Evolutionary conservation across 2,113 vertebrate genomes (phyloP), one percentile per base, ranked within the genome.

Genomic region (Mesitornis unicolor): DNA sequence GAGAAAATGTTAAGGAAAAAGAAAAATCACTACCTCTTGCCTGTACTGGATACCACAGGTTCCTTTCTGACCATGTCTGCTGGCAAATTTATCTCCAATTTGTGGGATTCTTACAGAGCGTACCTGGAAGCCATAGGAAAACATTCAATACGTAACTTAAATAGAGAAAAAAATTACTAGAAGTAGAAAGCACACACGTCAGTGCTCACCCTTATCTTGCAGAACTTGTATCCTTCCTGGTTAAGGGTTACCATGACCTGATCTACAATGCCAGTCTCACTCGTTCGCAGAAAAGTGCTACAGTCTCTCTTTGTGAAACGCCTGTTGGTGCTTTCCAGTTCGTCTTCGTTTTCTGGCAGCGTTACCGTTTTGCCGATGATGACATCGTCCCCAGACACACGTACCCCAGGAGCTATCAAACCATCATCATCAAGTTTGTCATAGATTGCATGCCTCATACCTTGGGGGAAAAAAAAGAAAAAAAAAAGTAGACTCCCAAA

Each of bases 241-340:
- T 99, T 99, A 53, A 99, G 98, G 2, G 99, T 99, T 40, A 99
- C 99, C 99, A 99, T 99, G 76, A 99, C 99, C 96, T 99, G 99
- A 96, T 99, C 99, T n/a, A 99, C 99, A 54, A 99, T 99, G 19
- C 99, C 99, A 0, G 99, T 99, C 97, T 99, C 99, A 2, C 99
- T 99, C 19, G 99, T 99, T 16, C 99, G 98, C 45, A 99, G 98
- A 45, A 99, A 99, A 11, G 99, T 99, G 97, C 99, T 99, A 60
- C 99, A 99, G 96, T 99, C 99, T 47, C 99, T 98, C 97, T 99
- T 99, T 35, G 99, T 99, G 97, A 99, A 99, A 75, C 99, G 99
- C 0, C 99, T 98, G 86, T 99, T 99, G 3, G 98, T 99, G 97
- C 99, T 98, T 84, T 99, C 99, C 97, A 99, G 86, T 71, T 99